Percentiles rank a stretch among this genome's conserved stretches.
phyloP scores from a whole-genome alignment of 2,113 vertebrate species.

The Ctenodactylus gundi region DNA sequence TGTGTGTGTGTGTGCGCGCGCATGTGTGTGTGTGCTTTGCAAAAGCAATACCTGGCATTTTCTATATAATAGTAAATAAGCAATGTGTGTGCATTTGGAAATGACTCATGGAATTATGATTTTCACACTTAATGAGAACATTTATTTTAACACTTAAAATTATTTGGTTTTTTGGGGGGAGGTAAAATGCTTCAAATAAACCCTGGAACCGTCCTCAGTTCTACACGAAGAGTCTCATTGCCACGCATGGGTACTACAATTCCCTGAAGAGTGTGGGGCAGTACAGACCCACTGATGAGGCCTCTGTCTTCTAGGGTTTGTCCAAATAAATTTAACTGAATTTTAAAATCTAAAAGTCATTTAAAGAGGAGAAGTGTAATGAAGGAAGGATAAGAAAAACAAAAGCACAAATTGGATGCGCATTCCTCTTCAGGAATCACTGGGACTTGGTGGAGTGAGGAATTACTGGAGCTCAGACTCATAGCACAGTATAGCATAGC shows the following conservation, averaged over 20 bases:
- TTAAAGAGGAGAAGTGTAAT: not conserved
- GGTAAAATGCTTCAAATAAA: not conserved
- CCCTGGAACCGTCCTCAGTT: not conserved
- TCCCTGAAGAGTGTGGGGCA: too few species aligned
- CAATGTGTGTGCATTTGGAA: not conserved
- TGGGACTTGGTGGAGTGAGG: too few species aligned
- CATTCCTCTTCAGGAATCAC: not conserved
- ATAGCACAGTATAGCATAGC: too few species aligned
- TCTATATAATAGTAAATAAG: not conserved
- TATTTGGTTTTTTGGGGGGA: too few species aligned
- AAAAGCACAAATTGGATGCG: not conserved
- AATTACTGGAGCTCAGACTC: not conserved
- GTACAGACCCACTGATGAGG: accelerated
- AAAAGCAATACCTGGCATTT: not conserved
- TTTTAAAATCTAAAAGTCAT: not conserved
- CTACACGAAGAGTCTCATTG: too few species aligned
- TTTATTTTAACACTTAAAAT: too few species aligned
- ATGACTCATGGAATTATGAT: not conserved
- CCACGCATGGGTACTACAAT: not conserved
- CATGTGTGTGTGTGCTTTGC: too few species aligned
- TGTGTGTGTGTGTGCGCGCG: too few species aligned
- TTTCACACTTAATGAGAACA: not conserved
- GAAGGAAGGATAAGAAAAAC: not conserved
- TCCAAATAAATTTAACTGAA: not conserved
- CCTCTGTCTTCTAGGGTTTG: not conserved